Conservation (phyloP, 2,888 invertebrate genomes). For the Melanophora roralis region DNA sequence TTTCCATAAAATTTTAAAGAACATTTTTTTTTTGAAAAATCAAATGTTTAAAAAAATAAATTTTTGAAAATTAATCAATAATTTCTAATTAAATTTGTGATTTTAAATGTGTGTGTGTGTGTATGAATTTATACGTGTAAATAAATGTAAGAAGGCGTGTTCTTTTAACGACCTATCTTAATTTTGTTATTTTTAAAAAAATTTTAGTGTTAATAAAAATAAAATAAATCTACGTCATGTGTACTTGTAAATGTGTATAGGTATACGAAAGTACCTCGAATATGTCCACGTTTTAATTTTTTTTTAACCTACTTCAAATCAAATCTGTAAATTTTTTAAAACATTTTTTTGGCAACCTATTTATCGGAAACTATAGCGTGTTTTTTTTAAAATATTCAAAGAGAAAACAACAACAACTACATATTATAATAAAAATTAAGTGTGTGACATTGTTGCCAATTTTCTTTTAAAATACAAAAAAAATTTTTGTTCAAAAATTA, state of each 20-base stretch:
- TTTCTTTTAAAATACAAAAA: no score
- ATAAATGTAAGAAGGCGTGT: not conserved
- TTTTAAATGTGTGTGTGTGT: not conserved
- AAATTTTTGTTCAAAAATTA: no score
- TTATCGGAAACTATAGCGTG: no score
- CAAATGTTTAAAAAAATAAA: slow-evolving; percentile 4
- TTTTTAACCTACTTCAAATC: not conserved
- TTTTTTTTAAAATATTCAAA: not conserved
- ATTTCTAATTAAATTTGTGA: not conserved
- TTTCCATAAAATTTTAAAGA: not conserved
- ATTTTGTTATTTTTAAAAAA: not conserved
- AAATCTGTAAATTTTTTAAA: not conserved
- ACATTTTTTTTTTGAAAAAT: slow-evolving; percentile 6
- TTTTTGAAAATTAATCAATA: not conserved
- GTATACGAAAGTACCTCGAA: not conserved
- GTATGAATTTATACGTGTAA: not conserved
- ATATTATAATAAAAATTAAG: no score
- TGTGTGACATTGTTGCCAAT: no score
- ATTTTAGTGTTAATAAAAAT: no score
- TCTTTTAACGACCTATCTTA: slow-evolving; percentile 5
- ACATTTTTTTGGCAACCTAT: no score
- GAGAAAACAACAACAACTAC: no score
- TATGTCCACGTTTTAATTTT: not conserved
- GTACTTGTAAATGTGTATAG: not conserved
- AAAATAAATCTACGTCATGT: not conserved